phyloP scores from a whole-genome alignment of 35 echinoderm and acorn worm species.

The Heliocidaris tuberculata region DNA sequence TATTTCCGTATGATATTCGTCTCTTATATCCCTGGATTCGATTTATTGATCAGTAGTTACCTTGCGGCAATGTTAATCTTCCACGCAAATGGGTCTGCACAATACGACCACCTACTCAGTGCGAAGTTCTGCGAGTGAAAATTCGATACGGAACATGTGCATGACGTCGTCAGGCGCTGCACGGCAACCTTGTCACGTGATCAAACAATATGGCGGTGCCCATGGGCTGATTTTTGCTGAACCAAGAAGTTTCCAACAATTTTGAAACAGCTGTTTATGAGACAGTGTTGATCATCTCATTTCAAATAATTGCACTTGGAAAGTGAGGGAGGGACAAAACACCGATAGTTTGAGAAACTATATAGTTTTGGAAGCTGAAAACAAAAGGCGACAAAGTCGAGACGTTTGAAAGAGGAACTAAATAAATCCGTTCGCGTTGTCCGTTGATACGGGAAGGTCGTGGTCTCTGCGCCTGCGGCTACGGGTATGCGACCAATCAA shows the following conservation, averaged over 20 bases:
- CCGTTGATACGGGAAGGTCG: neutral
- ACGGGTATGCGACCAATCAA: too few relatives aligned
- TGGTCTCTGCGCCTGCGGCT: too few relatives aligned
- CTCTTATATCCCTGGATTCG: neutral
- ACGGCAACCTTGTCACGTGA: slow-evolving; percentile 66
- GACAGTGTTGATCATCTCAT: neutral
- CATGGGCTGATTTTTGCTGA: neutral
- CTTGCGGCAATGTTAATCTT: too few relatives aligned
- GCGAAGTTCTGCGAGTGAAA: neutral
- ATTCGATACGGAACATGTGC: neutral
- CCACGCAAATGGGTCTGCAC: too few relatives aligned
- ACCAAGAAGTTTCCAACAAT: neutral
- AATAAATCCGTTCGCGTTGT: neutral
- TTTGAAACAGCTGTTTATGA: neutral
- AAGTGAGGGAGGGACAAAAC: neutral
- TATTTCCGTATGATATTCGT: neutral
- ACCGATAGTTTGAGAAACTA: neutral
- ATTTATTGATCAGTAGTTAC: neutral
- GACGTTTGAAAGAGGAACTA: neutral
- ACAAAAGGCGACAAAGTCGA: neutral
- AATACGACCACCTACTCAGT: neutral
- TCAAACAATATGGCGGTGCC: slow-evolving; percentile 76
- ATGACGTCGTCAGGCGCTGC: slow-evolving; percentile 23
- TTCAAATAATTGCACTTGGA: neutral
- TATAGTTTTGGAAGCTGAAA: neutral